These are phyloP conservation scores for Scaptodrosophila lebanonensis DNA, from an alignment of 1,140 invertebrate genomes.

Conservation along the genomic window DNA sequence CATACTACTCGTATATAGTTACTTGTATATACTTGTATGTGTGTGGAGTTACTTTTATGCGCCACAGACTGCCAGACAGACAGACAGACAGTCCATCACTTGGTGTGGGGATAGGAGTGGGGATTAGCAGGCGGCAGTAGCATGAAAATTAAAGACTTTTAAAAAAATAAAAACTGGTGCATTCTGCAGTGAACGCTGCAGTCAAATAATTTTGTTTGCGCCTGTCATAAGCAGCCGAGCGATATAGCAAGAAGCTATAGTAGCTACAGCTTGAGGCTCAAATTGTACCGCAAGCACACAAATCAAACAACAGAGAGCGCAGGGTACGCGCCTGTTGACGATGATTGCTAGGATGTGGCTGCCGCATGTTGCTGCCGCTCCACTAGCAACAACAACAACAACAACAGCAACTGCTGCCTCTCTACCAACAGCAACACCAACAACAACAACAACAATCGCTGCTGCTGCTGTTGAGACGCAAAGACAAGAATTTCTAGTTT, in stretches of 20 bases:
- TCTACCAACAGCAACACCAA: neutral
- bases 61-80: conserved; percentile 26
- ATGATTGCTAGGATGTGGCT: neutral
- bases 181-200: neutral
- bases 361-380: conserved; percentile 1
- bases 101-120: conserved; percentile 23
- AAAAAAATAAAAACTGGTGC: neutral
- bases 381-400: neutral
- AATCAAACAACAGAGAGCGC: conserved; percentile 56
- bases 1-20: too few species aligned
- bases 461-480: conserved; percentile 38
- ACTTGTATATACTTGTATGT: conserved; percentile 47
- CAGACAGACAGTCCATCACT: conserved; percentile 13
- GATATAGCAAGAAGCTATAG: conserved; percentile 60
- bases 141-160: too few species aligned
- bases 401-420: neutral
- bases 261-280: conserved; percentile 68
- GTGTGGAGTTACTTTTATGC: conserved; percentile 13
- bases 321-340: conserved; percentile 13
- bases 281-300: conserved; percentile 74
- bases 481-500: conserved; percentile 73
- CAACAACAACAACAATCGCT: neutral
- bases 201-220: conserved; percentile 71
- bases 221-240: conserved; percentile 58
- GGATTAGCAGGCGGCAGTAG: neutral